A percentile compares a stretch with the other conserved stretches of the same genome.
phyloP scores from a whole-genome alignment of 2,797 vertebrate species.

The Oryzias sinensis region DNA sequence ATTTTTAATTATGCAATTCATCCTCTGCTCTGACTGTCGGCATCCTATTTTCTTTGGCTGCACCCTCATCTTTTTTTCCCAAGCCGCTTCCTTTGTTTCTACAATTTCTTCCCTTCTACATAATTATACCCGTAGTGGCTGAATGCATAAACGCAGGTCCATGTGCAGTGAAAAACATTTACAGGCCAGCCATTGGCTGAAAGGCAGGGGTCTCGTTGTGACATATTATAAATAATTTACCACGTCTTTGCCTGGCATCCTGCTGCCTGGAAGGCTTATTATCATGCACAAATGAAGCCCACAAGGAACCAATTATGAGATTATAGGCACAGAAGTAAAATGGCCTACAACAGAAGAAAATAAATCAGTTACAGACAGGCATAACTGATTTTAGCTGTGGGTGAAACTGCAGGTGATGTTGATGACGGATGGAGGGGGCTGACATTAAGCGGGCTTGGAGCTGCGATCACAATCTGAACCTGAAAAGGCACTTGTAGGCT shows the following conservation, averaged over 20 bases:
- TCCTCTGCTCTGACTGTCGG: conserved; percentile 42
- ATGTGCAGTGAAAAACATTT: conserved; percentile 19
- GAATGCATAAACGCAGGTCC: conserved; percentile 15
- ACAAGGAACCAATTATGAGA: conserved; percentile 1
- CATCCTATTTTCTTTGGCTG: conserved; percentile 33
- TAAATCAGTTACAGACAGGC: neutral
- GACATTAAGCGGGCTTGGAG: conserved; percentile 1
- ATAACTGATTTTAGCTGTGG: neutral
- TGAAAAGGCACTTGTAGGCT: too few species aligned
- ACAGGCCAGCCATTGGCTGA: conserved; percentile 24
- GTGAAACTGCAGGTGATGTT: neutral
- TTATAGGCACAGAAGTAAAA: conserved; percentile 8
- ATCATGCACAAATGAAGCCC: conserved; percentile 28
- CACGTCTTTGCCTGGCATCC: conserved; percentile 44
- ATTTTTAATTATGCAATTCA: conserved; percentile 66
- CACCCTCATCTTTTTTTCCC: conserved; percentile 10
- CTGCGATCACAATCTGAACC: too few species aligned
- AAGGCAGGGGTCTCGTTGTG: conserved; percentile 32
- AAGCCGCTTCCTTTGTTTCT: conserved; percentile 41
- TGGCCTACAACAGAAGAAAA: neutral
- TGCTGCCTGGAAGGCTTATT: conserved; percentile 25
- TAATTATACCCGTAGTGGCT: conserved; percentile 52
- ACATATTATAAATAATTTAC: conserved; percentile 59
- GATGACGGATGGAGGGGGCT: neutral
- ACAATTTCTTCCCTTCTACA: conserved; percentile 36